Base-by-base conservation (phyloP, 2,888 invertebrate genomes). In the Blastobasis adustella region DNA sequence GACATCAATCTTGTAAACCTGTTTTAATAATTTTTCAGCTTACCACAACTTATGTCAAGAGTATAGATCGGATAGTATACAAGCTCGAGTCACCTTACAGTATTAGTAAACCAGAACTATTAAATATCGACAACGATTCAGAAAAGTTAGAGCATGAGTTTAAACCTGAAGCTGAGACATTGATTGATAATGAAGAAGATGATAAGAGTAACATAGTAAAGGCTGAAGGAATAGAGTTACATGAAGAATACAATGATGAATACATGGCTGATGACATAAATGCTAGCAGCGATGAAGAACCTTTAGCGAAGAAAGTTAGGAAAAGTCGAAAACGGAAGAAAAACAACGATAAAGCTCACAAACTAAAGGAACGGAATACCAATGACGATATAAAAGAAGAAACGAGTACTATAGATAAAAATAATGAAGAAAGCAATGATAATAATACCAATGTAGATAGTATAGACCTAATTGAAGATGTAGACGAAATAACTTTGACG, bases 401-500 rank as follows among this genome's bases (percentile, higher is more conserved):
- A 5, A 36, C 43, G 1, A 51, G 54, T 36, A 53, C 52, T 6
- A 54, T 52, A 7, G 54, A 59, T 38, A 58, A 59, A 5, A 50
- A 54, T 36, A 55, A 59, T 10, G 53, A 53, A 39, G 54, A 53
- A 7, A 47, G 45, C 6, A 44, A 49, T 9, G 52, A 54, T 6
- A 46, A 57, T 6, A 39, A 45, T 23, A 41, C 42, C 7, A 45
- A 37, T 45, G 9, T 38, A 9, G 40, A 10, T 3, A 43, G 51
- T 9, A 44, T 54, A 2, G 58, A 60, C 1, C 56, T 54, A 0
- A 41, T 63, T n/a, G 56, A 62, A 4, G 69, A 69, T 36, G 62
- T 73, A 0, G 72, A 79, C 45, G 54, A 77, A 0, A 55, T 77
- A 0, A 53, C 67, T 4, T 54, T 84, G 37, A 75, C 62, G 0